phyloP scores from a whole-genome alignment of 2,888 invertebrate species.

The Pyrochroa serraticornis region DNA sequence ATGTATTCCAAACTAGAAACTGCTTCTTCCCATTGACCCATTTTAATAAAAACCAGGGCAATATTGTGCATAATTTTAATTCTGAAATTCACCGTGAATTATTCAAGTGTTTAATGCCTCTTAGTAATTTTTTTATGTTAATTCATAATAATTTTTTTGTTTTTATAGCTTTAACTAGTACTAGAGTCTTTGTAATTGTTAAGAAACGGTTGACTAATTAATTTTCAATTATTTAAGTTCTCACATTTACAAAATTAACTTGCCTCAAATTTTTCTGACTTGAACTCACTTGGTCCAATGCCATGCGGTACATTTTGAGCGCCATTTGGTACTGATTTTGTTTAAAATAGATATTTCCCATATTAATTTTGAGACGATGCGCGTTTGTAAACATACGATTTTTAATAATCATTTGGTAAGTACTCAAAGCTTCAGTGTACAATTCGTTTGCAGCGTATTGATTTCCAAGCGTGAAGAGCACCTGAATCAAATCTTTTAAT shows the following conservation, averaged over 20 bases:
- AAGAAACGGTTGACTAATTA: too few species aligned
- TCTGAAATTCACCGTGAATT: constrained; percentile 57
- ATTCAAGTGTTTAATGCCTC: background rate
- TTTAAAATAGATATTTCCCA: constrained; percentile 97
- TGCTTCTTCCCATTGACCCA: constrained; percentile 96
- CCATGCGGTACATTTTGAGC: constrained; percentile 97
- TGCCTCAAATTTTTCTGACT: constrained; percentile 91
- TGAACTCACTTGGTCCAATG: constrained; percentile 93
- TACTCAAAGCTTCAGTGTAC: constrained; percentile 94
- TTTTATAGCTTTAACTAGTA: background rate
- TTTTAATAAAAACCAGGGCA: constrained; percentile 89
- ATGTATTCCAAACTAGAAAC: constrained; percentile 97
- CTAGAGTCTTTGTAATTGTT: background rate
- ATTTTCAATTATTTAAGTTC: too few species aligned
- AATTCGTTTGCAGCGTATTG: constrained; percentile 94
- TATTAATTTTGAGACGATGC: constrained; percentile 92
- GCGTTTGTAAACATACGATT: constrained; percentile 94
- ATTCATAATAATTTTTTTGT: background rate
- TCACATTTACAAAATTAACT: too few species aligned
- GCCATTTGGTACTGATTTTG: constrained; percentile 94
- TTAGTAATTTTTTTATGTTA: background rate
- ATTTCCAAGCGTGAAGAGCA: constrained; percentile 93
- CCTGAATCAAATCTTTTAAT: constrained; percentile 61
- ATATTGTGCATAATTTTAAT: constrained; percentile 99
- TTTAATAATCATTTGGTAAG: constrained; percentile 91